Conservation (phyloP, 2,113 vertebrate species). For the Panurus biarmicus region DNA sequence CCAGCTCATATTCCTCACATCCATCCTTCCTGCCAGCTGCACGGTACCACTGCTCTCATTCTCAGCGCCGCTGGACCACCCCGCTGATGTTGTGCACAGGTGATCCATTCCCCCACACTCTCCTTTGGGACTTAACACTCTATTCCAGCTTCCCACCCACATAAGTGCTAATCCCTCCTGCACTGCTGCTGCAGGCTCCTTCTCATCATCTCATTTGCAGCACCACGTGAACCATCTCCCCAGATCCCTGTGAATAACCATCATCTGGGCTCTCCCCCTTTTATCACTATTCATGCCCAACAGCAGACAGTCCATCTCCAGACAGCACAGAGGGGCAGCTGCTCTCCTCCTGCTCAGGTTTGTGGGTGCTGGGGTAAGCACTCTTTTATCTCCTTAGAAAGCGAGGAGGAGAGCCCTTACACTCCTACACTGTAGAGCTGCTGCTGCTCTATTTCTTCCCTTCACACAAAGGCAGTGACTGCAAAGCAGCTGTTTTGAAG, state of each 20-base stretch:
- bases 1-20: not conserved
- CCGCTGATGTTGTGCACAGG: not conserved
- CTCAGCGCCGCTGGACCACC: accelerated
- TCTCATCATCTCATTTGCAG: not conserved
- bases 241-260: not conserved
- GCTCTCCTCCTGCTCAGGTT: not conserved
- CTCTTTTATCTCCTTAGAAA: not conserved
- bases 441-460: not conserved
- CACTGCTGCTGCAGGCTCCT: not conserved
- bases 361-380: not conserved
- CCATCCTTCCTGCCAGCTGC: not conserved
- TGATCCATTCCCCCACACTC: accelerated
- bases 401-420: not conserved
- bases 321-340: not conserved
- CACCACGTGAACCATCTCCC: not conserved
- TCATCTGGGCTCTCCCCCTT: not conserved
- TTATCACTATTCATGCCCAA: not conserved
- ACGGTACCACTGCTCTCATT: not conserved
- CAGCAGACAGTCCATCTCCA: not conserved
- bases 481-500: not conserved
- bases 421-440: not conserved
- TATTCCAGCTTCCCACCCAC: not conserved
- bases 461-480: not conserved
- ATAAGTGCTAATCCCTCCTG: not conserved
- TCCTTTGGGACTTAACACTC: not conserved